A percentile compares a stretch with the other conserved stretches of the same genome.
Conservation (phyloP, 2,797 vertebrate species). For the Syngnathus rostellatus region DNA sequence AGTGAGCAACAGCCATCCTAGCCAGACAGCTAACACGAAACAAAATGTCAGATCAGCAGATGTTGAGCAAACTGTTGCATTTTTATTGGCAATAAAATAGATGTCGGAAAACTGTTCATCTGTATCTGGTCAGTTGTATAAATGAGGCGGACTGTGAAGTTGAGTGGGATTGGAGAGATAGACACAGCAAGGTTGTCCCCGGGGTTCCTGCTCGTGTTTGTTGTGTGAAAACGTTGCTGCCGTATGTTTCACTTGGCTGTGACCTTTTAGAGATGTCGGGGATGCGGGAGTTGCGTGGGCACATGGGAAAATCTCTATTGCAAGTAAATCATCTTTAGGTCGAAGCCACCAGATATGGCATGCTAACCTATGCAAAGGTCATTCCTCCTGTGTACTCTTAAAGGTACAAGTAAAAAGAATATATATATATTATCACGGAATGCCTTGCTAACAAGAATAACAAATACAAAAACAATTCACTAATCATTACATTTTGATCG, state of each 20-base stretch:
- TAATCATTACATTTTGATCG: not conserved
- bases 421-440: constrained; percentile 10
- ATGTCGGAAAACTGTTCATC: not conserved
- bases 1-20: not conserved
- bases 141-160: constrained; percentile 19
- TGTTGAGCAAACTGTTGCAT: not conserved
- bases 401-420: not conserved
- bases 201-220: constrained; percentile 41
- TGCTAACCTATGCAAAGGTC: constrained; percentile 19
- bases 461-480: constrained; percentile 1
- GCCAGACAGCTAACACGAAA: not conserved
- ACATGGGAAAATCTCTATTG: constrained; percentile 27
- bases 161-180: constrained; percentile 36
- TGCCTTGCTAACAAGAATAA: not conserved
- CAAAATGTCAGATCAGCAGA: not conserved
- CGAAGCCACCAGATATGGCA: constrained; percentile 23
- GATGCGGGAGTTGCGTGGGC: constrained; percentile 29
- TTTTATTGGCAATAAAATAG: not conserved
- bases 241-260: constrained; percentile 39
- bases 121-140: constrained; percentile 7
- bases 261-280: constrained; percentile 55
- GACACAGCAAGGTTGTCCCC: constrained; percentile 36
- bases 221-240: constrained; percentile 47
- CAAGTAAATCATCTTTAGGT: constrained; percentile 36
- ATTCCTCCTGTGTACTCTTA: constrained; percentile 8